phyloP scores from a whole-genome alignment of 2,113 vertebrate genomes.

The Peucedramus taeniatus region DNA sequence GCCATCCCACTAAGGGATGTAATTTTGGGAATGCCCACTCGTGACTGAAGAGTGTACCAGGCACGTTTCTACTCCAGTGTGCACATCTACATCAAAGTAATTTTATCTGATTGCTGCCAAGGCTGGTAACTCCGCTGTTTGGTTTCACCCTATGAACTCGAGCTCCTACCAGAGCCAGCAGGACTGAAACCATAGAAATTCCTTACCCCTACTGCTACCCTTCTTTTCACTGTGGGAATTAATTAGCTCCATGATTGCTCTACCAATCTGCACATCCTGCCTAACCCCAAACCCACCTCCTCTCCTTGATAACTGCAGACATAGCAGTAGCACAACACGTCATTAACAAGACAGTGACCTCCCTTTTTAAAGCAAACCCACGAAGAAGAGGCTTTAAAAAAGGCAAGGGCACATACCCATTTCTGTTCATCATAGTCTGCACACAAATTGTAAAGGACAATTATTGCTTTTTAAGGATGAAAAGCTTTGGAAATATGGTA shows the following conservation, averaged over 20 bases:
- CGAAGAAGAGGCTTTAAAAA: constrained; percentile 21
- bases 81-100: not conserved
- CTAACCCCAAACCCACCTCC: not conserved
- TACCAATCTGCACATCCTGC: not conserved
- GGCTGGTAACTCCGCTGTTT: not conserved
- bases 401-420: constrained; percentile 20
- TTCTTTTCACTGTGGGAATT: not conserved
- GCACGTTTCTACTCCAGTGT: not conserved
- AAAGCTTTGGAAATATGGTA: constrained; percentile 61
- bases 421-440: constrained; percentile 24
- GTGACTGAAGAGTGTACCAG: not conserved
- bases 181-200: not conserved
- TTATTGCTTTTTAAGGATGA: constrained; percentile 71
- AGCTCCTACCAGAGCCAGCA: constrained; percentile 3
- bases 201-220: not conserved
- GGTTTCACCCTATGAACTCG: not conserved
- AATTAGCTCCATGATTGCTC: constrained; percentile 1
- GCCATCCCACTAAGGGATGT: not conserved
- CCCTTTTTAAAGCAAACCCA: constrained; percentile 16
- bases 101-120: not conserved
- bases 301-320: not conserved
- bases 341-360: not conserved
- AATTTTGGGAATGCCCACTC: not conserved
- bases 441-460: constrained; percentile 35
- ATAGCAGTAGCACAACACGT: not conserved